Percentiles rank a stretch among this genome's conserved stretches.
Conservation (phyloP, 2,113 vertebrate species). For the Chaetorhynchus papuensis region DNA sequence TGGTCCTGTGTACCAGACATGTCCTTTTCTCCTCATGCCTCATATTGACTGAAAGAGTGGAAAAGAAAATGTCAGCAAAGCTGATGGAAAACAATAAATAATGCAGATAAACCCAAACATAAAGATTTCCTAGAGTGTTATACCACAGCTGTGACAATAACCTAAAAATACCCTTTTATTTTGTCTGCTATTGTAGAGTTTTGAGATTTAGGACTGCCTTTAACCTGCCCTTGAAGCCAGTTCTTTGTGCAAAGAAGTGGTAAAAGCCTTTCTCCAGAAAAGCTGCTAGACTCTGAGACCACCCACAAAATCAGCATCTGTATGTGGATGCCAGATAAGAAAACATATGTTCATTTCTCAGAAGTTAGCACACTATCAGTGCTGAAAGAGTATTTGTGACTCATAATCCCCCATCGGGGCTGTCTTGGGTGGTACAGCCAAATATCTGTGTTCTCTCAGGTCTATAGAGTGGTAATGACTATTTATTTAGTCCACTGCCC, state of each 20-base stretch:
- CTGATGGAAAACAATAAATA: not conserved
- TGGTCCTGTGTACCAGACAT: not conserved
- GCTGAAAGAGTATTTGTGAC: not conserved
- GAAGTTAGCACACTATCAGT: not conserved
- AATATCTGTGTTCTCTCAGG: not conserved
- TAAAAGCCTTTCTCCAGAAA: not conserved
- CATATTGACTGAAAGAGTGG: not conserved
- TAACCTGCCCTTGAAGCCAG: not conserved
- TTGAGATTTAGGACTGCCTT: not conserved
- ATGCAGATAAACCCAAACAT: not conserved
- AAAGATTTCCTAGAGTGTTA: slow-evolving; percentile 11
- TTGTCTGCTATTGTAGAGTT: not conserved
- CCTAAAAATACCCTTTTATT: not conserved
- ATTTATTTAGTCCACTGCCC: not conserved
- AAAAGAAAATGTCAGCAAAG: not conserved
- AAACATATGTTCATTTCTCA: not conserved
- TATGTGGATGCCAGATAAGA: not conserved
- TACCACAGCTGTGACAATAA: not conserved
- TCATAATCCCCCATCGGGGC: not conserved
- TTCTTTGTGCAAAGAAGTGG: not conserved
- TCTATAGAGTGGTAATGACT: not conserved
- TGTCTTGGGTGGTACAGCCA: not conserved
- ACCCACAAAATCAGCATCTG: not conserved
- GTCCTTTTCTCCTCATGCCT: not conserved
- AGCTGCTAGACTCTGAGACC: not conserved